Percentiles rank a stretch among this genome's conserved stretches.
phyloP scores from a whole-genome alignment of 1,140 invertebrate species.

The Pseudomyrmex concolor region DNA sequence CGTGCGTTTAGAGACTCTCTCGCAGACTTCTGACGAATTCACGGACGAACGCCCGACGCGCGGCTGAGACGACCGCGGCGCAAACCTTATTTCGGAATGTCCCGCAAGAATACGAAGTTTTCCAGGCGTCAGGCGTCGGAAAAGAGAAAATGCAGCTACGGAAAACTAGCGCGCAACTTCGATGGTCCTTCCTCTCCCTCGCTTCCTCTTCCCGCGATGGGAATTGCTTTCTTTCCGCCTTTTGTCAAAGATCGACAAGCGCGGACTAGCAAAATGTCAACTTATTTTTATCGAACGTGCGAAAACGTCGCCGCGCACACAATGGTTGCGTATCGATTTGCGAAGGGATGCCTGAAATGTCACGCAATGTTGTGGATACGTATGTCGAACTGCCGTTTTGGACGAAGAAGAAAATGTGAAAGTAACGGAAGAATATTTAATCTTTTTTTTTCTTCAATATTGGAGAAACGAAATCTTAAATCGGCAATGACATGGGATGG shows the following conservation, averaged over 20 bases:
- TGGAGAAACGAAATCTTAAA: neutral
- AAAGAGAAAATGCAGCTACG: neutral
- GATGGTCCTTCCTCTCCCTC: too few species aligned
- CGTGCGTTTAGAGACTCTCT: slow-evolving; percentile 47
- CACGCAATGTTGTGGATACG: slow-evolving; percentile 14
- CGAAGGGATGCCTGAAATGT: slow-evolving; percentile 30
- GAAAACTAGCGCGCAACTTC: slow-evolving; percentile 12
- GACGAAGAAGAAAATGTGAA: neutral
- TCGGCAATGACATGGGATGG: neutral
- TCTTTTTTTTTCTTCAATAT: neutral
- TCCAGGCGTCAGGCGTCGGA: neutral
- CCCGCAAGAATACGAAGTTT: slow-evolving; percentile 43
- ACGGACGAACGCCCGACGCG: neutral
- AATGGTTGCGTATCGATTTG: slow-evolving; percentile 49
- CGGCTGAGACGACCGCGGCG: neutral
- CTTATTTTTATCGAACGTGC: slow-evolving; percentile 49
- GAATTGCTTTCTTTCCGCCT: slow-evolving; percentile 46
- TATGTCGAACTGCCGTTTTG: neutral
- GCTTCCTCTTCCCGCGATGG: neutral
- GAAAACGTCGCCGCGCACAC: slow-evolving; percentile 10
- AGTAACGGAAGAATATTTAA: neutral
- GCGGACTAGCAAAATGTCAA: slow-evolving; percentile 46
- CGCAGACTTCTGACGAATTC: slow-evolving; percentile 42
- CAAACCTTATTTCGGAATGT: slow-evolving; percentile 55
- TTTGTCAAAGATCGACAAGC: slow-evolving; percentile 39